Base-by-base conservation (phyloP, 2,113 vertebrate species). In the Proteles cristata region DNA sequence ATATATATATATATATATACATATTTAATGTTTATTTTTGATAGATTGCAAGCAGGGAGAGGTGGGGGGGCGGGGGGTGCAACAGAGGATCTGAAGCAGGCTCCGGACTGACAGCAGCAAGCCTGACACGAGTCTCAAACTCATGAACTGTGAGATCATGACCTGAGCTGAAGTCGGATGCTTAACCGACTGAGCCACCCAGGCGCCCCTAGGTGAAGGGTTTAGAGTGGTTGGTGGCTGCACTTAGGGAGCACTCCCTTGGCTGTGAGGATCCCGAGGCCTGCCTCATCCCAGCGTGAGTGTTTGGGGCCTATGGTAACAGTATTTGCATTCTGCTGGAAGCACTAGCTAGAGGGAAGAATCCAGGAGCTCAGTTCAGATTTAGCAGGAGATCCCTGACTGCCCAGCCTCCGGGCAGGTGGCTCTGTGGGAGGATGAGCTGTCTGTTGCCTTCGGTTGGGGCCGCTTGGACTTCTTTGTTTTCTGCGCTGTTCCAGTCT, bases 371-470 rank as follows among this genome's bases (percentile, higher is more conserved):
- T 80, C 21, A 26, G 19, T 74, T 77, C 85, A 50, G 81, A 61
- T 74, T 66, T 63, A 63, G 0, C 5, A 63, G 28, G 73, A 53
- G 45, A 63, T 87, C 53, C 45, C 82, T 4, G 26, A 8, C 45
- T 39, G 61, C 92, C 68, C 26, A 76, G 68, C 76, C 21, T 92
- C 61, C 25, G 23, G 85, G 53, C 25, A 31, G 33, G 33, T 61
- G 53, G 14, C 90, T 84, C 31, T 55, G 63, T 66, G 93, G 31
- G n/a, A 19, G 35, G 69, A 1, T 76, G 58, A 94, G 15, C 11
- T 53, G 35, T 79, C 74, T 76, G 21, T 92, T 97, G 33, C 76
- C 81, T 92, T 26, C 43, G 94, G 63, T 90, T 90, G 84, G 85
- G 94, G 58, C 68, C 88, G 84, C 76, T 31, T 11, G 35, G 90